Percentiles rank a stretch among this genome's conserved stretches.
Evolutionary conservation across 92 coral and sea anemone species (phyloP).

Genomic region (Parazoanthus atlanticus): DNA sequence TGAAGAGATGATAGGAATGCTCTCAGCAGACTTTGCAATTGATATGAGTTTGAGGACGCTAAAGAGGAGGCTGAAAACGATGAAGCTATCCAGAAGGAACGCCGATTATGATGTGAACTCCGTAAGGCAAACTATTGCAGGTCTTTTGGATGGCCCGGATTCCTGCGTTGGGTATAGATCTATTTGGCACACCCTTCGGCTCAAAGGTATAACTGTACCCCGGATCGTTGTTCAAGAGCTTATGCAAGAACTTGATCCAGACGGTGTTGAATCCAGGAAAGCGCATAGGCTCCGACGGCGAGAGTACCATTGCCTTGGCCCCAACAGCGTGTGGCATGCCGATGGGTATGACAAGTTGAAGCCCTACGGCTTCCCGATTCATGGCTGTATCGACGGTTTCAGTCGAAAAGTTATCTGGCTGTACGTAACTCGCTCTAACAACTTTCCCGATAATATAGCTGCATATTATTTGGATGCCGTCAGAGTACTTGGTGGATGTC

Average conservation of each 20-base stretch:
- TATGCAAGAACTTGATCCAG: slow-evolving; percentile 47
- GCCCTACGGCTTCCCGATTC: slow-evolving; percentile 42
- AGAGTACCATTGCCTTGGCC: slow-evolving; percentile 48
- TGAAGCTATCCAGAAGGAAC: slow-evolving; percentile 31
- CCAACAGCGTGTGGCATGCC: slow-evolving; percentile 43
- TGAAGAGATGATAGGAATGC: slow-evolving; percentile 38
- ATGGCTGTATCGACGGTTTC: slow-evolving; percentile 38
- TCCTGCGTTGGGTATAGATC: slow-evolving; percentile 56
- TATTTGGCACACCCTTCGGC: slow-evolving; percentile 59
- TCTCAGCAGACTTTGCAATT: slow-evolving; percentile 21
- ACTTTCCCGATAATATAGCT: slow-evolving; percentile 28
- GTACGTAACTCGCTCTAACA: slow-evolving; percentile 39
- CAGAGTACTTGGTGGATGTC: slow-evolving; percentile 41
- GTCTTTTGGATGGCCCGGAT: slow-evolving; percentile 56
- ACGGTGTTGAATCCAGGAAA: slow-evolving; percentile 53
- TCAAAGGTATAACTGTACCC: slow-evolving; percentile 56
- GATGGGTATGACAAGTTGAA: slow-evolving; percentile 37
- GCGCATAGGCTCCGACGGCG: slow-evolving; percentile 57
- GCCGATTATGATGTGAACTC: slow-evolving; percentile 26
- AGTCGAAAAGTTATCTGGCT: slow-evolving; percentile 40
- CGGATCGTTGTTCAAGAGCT: slow-evolving; percentile 52
- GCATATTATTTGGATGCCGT: slow-evolving; percentile 43
- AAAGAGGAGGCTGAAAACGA: slow-evolving; percentile 37
- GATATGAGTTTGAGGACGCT: slow-evolving; percentile 39
- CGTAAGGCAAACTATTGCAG: slow-evolving; percentile 33